A percentile compares a stretch with the other conserved stretches of the same genome.
Conservation (phyloP, 2,113 vertebrate species). For the Pristiophorus japonicus region DNA sequence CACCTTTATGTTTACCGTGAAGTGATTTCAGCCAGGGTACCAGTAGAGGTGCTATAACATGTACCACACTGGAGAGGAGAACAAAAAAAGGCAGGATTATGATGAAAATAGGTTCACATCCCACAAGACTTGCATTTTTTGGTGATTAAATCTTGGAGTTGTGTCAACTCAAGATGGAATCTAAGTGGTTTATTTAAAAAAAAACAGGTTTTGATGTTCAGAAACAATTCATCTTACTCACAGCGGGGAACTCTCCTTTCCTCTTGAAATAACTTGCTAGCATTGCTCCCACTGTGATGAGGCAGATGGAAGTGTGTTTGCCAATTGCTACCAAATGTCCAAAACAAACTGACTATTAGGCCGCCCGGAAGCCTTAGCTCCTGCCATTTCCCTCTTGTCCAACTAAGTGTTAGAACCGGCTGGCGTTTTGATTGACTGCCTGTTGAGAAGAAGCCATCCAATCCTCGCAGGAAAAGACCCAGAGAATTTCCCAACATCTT, state of each 20-base stretch:
- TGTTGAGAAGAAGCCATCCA: background rate
- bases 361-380: background rate
- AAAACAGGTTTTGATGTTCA: background rate
- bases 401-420: background rate
- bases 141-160: background rate
- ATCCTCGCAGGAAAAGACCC: background rate
- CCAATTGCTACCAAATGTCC: background rate
- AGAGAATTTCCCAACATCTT: too few species aligned
- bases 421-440: background rate
- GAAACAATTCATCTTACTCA: background rate
- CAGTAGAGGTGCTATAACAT: background rate
- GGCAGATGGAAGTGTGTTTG: background rate
- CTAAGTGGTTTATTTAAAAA: background rate
- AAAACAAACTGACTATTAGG: background rate
- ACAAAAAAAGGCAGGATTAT: background rate
- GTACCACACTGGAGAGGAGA: background rate
- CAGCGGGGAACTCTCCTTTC: background rate
- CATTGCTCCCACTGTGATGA: background rate
- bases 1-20: too few species aligned
- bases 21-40: background rate
- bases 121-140: background rate
- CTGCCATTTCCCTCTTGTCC: background rate
- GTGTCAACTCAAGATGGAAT: background rate
- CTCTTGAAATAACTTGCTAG: background rate
- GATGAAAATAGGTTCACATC: background rate